Evolutionary conservation across 2,113 vertebrate genomes (phyloP).

Genomic region (Scomber japonicus): DNA sequence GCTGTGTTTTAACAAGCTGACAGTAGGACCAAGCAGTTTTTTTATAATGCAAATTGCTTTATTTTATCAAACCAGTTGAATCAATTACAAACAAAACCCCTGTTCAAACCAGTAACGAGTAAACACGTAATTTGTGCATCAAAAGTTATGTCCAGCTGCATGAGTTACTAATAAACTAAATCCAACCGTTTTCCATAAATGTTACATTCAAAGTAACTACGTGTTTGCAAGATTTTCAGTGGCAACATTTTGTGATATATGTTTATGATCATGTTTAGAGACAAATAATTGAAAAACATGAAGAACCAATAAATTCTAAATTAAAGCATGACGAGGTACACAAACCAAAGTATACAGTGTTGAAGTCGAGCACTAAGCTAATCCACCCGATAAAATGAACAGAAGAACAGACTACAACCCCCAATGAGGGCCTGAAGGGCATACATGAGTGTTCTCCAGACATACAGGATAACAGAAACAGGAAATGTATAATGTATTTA

Average conservation of each 20-base stretch:
- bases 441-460: slow-evolving; percentile 19
- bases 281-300: no score
- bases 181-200: neutral
- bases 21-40: neutral
- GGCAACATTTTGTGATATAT: neutral
- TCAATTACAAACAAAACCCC: slow-evolving; percentile 7
- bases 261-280: neutral
- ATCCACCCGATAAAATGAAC: neutral
- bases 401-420: neutral
- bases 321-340: neutral
- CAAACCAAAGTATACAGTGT: neutral
- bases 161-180: neutral
- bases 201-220: neutral
- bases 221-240: neutral
- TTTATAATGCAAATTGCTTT: neutral
- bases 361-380: neutral
- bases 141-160: neutral
- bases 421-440: slow-evolving; percentile 4
- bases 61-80: slow-evolving; percentile 4
- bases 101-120: neutral
- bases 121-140: neutral
- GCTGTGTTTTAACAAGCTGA: slow-evolving; percentile 29
- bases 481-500: slow-evolving; percentile 39
- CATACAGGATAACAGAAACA: slow-evolving; percentile 18
- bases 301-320: neutral